Evolutionary conservation across 2,888 invertebrate species (phyloP).

Genomic region (Sialis fuliginosa): DNA sequence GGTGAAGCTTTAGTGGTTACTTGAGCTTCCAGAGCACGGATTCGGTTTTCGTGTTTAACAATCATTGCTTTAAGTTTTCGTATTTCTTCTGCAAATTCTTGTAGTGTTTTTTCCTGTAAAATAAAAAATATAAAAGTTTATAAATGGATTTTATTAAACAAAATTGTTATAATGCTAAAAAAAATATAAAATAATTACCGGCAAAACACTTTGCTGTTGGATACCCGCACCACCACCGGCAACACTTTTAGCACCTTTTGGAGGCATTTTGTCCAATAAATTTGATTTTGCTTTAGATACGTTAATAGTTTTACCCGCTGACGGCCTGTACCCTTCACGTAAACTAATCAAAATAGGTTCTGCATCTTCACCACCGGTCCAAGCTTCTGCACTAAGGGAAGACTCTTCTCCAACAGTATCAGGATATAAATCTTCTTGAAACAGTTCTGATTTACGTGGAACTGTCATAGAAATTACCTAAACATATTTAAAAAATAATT

Average conservation of each 20-base stretch:
- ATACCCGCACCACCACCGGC: conserved; percentile 10
- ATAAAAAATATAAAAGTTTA: conserved; percentile 17
- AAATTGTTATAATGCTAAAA: neutral
- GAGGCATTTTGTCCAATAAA: conserved; percentile 52
- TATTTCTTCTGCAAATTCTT: conserved; percentile 76
- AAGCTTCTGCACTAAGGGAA: conserved; percentile 79
- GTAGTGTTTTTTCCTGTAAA: conserved; percentile 52
- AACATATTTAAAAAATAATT: conserved; percentile 4
- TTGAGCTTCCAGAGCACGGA: conserved; percentile 58
- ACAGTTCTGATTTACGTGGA: conserved; percentile 89
- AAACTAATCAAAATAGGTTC: conserved; percentile 85
- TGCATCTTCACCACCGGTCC: conserved; percentile 75
- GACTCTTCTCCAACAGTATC: conserved; percentile 86
- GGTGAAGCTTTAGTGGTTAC: conserved; percentile 17
- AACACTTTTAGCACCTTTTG: conserved; percentile 24
- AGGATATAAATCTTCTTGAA: conserved; percentile 94
- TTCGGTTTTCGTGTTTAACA: conserved; percentile 81
- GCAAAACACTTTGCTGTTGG: conserved; percentile 7
- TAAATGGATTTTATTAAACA: conserved; percentile 9
- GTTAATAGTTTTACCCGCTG: conserved; percentile 50
- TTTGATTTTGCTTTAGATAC: conserved; percentile 58
- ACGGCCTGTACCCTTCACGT: conserved; percentile 56
- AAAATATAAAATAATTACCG: conserved; percentile 13
- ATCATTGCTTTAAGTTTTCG: conserved; percentile 86
- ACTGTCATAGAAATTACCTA: conserved; percentile 92